Percentiles rank a stretch among this genome's conserved stretches.
Conservation (phyloP, 2,113 vertebrate genomes). For the Trogon surrucura region DNA sequence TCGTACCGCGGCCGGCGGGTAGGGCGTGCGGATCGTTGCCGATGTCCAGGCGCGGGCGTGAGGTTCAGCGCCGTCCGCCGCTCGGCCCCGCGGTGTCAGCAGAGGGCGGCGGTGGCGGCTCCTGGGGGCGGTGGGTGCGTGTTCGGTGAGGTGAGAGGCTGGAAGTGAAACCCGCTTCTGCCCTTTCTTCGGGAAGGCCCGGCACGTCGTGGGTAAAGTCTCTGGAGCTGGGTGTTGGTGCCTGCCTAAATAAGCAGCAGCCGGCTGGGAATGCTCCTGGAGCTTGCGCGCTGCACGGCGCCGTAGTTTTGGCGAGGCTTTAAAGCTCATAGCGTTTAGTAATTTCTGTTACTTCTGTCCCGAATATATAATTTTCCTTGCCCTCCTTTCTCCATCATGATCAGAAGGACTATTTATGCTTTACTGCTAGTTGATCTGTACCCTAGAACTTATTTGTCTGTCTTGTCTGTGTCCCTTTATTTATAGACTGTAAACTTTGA, state of each 20-base stretch:
- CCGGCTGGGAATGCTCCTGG: accelerated
- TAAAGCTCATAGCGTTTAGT: accelerated
- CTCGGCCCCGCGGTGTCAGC: too few species aligned
- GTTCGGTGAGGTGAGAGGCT: accelerated
- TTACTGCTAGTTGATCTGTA: accelerated
- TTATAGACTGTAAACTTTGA: neutral
- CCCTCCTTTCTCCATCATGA: accelerated
- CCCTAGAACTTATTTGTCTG: neutral
- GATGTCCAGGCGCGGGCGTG: too few species aligned
- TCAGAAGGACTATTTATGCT: accelerated
- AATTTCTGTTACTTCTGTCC: accelerated
- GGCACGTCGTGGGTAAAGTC: accelerated
- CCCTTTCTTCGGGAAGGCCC: accelerated
- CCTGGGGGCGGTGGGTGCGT: accelerated
- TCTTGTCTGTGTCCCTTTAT: too few species aligned
- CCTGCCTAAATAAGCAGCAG: neutral
- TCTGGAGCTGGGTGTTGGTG: accelerated
- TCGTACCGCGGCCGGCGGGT: neutral
- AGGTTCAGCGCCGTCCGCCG: too few species aligned
- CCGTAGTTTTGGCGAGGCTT: accelerated
- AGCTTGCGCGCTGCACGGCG: accelerated
- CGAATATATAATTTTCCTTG: accelerated
- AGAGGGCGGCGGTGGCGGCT: too few species aligned
- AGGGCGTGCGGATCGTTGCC: neutral
- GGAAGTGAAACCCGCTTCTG: neutral